These are phyloP conservation scores for Ecdyonurus torrentis DNA, from an alignment of 2,888 invertebrate genomes.

Conservation along the genomic window DNA sequence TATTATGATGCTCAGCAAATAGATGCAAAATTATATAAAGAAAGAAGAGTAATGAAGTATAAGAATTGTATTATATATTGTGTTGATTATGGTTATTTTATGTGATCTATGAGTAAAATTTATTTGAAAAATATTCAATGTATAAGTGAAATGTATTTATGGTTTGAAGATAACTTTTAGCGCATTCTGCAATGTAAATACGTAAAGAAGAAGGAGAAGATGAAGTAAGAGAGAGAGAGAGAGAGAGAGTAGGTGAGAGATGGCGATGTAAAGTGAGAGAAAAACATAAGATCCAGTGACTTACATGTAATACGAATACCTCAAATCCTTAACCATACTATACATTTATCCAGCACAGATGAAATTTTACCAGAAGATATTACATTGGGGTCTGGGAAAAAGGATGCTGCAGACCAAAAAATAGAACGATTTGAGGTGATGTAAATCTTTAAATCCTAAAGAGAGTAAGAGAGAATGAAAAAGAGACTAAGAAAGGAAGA, in stretches of 20 bases:
- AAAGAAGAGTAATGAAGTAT: too few species aligned
- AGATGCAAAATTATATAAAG: too few species aligned
- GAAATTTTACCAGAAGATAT: background rate
- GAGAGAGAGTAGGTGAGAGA: background rate
- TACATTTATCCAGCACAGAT: background rate
- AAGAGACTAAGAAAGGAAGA: background rate
- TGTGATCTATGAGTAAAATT: too few species aligned
- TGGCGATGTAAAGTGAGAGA: too few species aligned
- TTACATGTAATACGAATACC: background rate
- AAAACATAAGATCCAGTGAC: too few species aligned
- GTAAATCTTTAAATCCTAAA: background rate
- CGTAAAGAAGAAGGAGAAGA: background rate
- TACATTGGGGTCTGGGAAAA: background rate
- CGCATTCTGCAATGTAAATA: too few species aligned
- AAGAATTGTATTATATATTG: too few species aligned
- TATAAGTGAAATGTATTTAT: too few species aligned
- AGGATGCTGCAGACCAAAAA: background rate
- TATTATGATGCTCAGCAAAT: too few species aligned
- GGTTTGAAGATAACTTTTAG: too few species aligned
- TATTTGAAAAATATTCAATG: too few species aligned
- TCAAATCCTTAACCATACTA: background rate
- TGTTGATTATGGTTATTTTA: too few species aligned
- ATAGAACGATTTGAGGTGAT: background rate
- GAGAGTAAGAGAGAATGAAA: background rate
- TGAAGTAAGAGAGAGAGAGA: background rate